Evolutionary conservation across 1,140 invertebrate genomes (phyloP).

Genomic region (Drosophila setifemur): DNA sequence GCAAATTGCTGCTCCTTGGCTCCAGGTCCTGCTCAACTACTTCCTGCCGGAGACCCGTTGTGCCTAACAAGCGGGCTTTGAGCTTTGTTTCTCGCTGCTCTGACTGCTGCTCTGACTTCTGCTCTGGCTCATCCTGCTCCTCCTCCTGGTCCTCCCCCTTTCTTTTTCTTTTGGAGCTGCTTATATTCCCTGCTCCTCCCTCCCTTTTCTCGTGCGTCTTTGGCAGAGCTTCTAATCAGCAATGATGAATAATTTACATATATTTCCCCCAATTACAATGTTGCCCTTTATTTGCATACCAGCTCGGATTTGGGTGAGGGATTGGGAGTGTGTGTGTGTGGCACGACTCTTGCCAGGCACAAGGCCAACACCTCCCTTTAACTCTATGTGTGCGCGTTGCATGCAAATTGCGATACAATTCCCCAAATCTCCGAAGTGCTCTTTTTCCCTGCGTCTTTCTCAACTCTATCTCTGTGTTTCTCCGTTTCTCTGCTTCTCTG

Average conservation of each 20-base stretch:
- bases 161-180: conserved; percentile 6
- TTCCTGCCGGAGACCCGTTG: conserved; percentile 59
- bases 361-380: conserved; percentile 49
- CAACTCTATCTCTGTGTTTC: not conserved
- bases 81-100: conserved; percentile 31
- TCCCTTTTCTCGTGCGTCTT: conserved; percentile 19
- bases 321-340: conserved; percentile 2
- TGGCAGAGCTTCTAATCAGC: conserved; percentile 76
- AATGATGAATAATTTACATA: conserved; percentile 82
- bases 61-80: conserved; percentile 61
- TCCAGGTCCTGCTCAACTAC: conserved; percentile 58
- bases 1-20: conserved; percentile 54
- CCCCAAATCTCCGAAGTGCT: conserved; percentile 72
- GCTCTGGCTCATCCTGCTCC: not conserved
- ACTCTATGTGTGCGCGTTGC: conserved; percentile 43
- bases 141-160: conserved; percentile 1
- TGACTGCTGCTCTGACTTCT: not conserved
- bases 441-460: not conserved
- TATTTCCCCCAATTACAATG: conserved; percentile 79
- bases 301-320: conserved; percentile 1
- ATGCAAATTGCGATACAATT: conserved; percentile 80
- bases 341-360: conserved; percentile 25
- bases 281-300: conserved; percentile 79
- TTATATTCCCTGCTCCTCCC: not conserved
- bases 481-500: not conserved